A percentile compares a stretch with the other conserved stretches of the same genome.
Evolutionary conservation across 2,888 invertebrate genomes (phyloP).

Genomic region (Chironomus riparius): DNA sequence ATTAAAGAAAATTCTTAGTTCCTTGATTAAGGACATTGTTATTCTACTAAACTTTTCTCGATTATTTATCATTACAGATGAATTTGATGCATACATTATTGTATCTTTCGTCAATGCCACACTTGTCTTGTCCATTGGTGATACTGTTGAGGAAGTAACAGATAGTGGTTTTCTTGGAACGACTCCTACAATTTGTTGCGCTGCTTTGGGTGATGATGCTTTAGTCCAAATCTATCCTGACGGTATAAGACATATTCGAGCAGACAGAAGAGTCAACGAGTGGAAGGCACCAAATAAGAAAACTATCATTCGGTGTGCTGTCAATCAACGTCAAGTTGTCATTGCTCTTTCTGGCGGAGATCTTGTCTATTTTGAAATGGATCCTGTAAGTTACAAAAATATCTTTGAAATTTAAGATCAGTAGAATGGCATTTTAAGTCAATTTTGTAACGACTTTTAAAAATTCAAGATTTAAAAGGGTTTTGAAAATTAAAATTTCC

Average conservation of each 20-base stretch:
- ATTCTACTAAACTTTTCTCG: slow-evolving; percentile 35
- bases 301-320: slow-evolving; percentile 93
- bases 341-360: slow-evolving; percentile 96
- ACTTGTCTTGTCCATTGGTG: slow-evolving; percentile 96
- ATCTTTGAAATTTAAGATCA: background rate
- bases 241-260: slow-evolving; percentile 95
- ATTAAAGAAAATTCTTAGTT: too few relatives aligned
- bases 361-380: slow-evolving; percentile 99
- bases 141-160: slow-evolving; percentile 99
- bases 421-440: too few relatives aligned
- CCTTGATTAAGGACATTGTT: too few relatives aligned
- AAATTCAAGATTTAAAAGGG: too few relatives aligned
- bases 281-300: slow-evolving; percentile 99
- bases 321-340: slow-evolving; percentile 96
- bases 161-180: slow-evolving; percentile 99
- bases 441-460: too few relatives aligned
- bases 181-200: slow-evolving; percentile 96
- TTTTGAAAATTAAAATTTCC: too few relatives aligned
- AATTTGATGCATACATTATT: slow-evolving; percentile 98
- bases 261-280: slow-evolving; percentile 96
- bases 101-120: slow-evolving; percentile 98
- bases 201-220: slow-evolving; percentile 94
- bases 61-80: slow-evolving; percentile 65
- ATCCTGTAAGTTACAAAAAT: slow-evolving; percentile 66
- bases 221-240: slow-evolving; percentile 98